Evolutionary conservation across 2,113 vertebrate species (phyloP).

Genomic region (Aleadryas rufinucha): DNA sequence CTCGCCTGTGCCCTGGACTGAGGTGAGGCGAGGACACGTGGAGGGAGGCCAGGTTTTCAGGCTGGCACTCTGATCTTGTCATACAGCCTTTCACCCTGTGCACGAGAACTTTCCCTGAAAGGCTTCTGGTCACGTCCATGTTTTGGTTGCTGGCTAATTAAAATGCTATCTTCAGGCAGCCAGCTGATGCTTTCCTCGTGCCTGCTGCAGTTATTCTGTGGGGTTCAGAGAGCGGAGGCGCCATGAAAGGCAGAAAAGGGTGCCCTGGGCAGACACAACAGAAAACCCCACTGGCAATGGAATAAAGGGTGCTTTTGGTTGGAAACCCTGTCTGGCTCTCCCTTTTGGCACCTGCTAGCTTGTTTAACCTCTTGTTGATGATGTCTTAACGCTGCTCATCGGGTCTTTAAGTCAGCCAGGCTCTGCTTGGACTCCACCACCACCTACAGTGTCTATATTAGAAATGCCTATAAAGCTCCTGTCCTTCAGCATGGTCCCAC

Average conservation of each 20-base stretch:
- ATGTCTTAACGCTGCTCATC: neutral
- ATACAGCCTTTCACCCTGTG: neutral
- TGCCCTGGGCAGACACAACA: neutral
- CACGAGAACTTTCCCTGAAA: neutral
- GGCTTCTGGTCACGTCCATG: neutral
- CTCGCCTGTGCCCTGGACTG: rapidly evolving
- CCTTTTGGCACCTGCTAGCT: neutral
- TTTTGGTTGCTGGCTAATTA: neutral
- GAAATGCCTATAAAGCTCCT: neutral
- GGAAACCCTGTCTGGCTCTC: neutral
- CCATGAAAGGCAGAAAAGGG: neutral
- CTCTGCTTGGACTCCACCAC: neutral
- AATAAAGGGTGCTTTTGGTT: neutral
- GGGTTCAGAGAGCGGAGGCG: neutral
- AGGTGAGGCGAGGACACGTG: neutral
- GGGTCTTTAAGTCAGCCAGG: neutral
- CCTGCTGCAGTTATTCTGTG: neutral
- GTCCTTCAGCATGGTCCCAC: neutral
- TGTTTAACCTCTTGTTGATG: neutral
- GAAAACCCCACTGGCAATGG: neutral
- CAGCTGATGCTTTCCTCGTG: neutral
- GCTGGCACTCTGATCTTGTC: neutral
- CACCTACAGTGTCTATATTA: neutral
- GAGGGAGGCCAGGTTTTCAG: neutral
- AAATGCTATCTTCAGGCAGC: neutral